A percentile compares a stretch with the other conserved stretches of the same genome.
phyloP scores from a whole-genome alignment of 2,797 vertebrate species.

The Chrysocyon brachyurus region DNA sequence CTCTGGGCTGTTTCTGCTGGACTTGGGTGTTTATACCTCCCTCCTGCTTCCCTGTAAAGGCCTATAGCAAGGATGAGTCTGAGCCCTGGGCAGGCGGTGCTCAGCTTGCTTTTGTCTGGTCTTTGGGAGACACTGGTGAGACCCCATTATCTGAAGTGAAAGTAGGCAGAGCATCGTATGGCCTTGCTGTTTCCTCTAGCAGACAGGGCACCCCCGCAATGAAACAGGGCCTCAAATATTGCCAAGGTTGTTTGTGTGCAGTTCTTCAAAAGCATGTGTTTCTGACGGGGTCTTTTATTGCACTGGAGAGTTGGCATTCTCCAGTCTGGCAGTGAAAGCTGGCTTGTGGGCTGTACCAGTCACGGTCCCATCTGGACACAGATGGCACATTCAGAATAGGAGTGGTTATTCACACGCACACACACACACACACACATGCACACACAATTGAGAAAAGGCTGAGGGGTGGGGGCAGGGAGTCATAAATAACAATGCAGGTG shows the following conservation, averaged over 20 bases:
- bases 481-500: too few relatives aligned
- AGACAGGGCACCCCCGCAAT: fast-evolving
- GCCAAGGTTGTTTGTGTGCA: background rate
- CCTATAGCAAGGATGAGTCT: fast-evolving
- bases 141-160: background rate
- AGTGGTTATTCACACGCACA: background rate
- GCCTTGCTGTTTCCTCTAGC: background rate
- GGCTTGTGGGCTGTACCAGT: too few relatives aligned
- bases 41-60: background rate
- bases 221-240: background rate
- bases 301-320: background rate
- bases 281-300: background rate
- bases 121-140: background rate
- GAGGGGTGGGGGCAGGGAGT: background rate
- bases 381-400: background rate
- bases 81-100: background rate
- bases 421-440: background rate
- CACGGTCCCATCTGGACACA: background rate
- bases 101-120: background rate
- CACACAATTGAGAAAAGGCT: background rate
- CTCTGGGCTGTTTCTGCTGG: background rate
- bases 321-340: background rate
- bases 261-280: fast-evolving
- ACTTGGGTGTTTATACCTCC: too few relatives aligned
- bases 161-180: fast-evolving